phyloP scores from a whole-genome alignment of 2,888 invertebrate genomes.

The Arrhopalites spinosus region DNA sequence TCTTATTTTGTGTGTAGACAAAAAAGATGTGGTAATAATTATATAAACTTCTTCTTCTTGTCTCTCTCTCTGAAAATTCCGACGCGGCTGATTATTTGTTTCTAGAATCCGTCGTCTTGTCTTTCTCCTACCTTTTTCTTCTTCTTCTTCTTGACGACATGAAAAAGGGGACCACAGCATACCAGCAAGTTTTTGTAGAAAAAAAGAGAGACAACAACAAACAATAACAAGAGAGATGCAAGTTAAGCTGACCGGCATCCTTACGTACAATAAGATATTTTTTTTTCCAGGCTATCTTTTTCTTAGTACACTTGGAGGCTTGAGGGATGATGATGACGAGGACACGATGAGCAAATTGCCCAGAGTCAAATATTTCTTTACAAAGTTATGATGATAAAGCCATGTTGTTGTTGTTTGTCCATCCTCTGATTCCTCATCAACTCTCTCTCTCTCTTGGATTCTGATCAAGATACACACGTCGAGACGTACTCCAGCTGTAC shows the following conservation, averaged over 20 bases:
- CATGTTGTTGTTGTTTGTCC: background rate
- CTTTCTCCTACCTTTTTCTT: background rate
- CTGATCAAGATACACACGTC: background rate
- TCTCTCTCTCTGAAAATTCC: background rate
- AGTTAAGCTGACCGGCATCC: background rate
- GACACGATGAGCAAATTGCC: constrained; percentile 8
- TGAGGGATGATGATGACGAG: background rate
- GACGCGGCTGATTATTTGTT: constrained; percentile 11
- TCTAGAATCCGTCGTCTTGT: background rate
- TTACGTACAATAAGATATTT: background rate
- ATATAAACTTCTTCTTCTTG: background rate
- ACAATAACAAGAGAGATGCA: background rate
- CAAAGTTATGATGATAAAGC: constrained; percentile 6
- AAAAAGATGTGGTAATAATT: background rate
- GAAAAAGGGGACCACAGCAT: background rate
- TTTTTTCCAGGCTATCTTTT: background rate
- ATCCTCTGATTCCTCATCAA: background rate
- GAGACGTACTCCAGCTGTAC: background rate
- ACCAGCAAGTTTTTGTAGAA: background rate
- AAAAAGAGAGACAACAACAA: background rate
- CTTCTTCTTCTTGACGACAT: background rate
- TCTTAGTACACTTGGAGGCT: background rate
- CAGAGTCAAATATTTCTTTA: background rate
- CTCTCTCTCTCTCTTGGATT: background rate
- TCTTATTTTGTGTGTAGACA: background rate